Evolutionary conservation across 2,888 invertebrate species (phyloP), one percentile per base, ranked within the genome.

Genomic region (Octodonta nipae): DNA sequence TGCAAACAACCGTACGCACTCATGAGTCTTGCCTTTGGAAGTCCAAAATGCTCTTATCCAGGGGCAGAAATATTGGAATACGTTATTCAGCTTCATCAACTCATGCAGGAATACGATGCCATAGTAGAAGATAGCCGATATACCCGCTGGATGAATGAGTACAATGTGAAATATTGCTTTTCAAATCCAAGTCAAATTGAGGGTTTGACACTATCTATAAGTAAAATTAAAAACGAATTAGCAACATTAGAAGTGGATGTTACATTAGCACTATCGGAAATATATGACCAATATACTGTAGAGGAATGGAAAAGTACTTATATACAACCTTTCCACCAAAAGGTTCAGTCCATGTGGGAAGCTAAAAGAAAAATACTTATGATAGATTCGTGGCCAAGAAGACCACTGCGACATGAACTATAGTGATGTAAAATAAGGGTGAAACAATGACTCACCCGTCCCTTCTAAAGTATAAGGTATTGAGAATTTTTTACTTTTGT

Each of bases 81-180:
- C 11, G 43, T 54, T 3, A 35, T 55, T 15, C 61, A 66, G 35
- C 61, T 75, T 4, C 62, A 66, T 30, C 61, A 63, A 12, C 49
- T 75, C 15, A 62, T 64, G 34, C 64, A 65, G 38, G 67, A 70
- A 39, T 65, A 68, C 36, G 56, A 58, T 14, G 61, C 60, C 16
- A 59, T 71, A 50, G 50, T 64, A 28, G 59, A 65, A 22, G 51
- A 54, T 38, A 53, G 54, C 0, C 38, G 47, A 28, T 47, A 55
- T 0, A 45, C 43, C 29, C 46, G 75, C 12, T 80, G 78, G 79
- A 66, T 81, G 64, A 74, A 71, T 28, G 67, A 71, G 27, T 80
- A 75, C 52, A 77, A 78, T 53, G 62, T 75, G n/a, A 58, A 67
- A 8, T 68, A 73, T 47, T 68, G 69, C 44, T 79, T 73, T 54